Base-by-base conservation (phyloP, 2,888 invertebrate genomes). In the Stramonita haemastoma region DNA sequence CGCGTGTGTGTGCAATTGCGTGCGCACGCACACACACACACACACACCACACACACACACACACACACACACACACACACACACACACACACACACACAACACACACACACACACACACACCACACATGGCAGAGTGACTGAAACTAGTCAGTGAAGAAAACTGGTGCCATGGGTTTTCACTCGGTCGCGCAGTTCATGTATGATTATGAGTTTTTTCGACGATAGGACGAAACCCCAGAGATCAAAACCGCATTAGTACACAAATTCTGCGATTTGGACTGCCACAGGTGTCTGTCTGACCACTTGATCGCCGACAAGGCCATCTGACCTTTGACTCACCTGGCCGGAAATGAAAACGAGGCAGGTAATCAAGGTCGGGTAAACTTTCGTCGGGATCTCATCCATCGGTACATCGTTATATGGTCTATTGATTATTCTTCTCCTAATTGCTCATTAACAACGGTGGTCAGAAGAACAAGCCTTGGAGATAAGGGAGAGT, bases 321-420 rank as follows among this genome's bases (percentile, higher is more conserved):
- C 60, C 34, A 34, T 86, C 77, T 87, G 87, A 56, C 70, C 85
- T 88, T 89, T 90, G 73, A 87, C 77, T 85, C 87, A 89, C 87
- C 91, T 89, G 90, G 89, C 91, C 89, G 89, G 91, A 91, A 91
- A 90, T 90, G 90, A 91, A 90, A 91, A 89, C 91, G 91, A 91
- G 91, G 91, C 91, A 90, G 90, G 89, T 86, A 89, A 89, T 89
- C 87, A 81, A 79, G 89, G 81, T 89, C 66, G 79, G 57, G 29
- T 86, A 56, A 81, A 87, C 46, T 56, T 83, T 57, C 57, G 57
- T 84, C 84, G n/a, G n/a, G 56, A n/a, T 85, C 84, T 85, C 81
- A 56, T 70, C 81, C 36, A 2, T 26, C 19, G 60, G 87, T 46
- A 81, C 32, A 89, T 66, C 60, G 29, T 79, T 79, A n/a, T n/a